Conservation (phyloP, 1,140 invertebrate genomes). For the Cyclargus thomasi region DNA sequence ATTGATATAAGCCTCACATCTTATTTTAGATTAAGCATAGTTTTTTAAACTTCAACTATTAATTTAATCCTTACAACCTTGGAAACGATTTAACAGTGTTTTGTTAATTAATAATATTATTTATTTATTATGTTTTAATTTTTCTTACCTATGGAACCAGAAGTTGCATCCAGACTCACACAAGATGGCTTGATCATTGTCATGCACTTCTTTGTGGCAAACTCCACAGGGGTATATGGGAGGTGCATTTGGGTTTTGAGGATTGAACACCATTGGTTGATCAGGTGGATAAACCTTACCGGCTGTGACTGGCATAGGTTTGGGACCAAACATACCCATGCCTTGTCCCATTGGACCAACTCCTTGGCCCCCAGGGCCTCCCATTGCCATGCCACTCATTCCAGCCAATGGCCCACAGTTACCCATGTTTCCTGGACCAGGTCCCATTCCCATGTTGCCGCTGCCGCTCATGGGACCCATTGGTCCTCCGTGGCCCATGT, state of each 20-base stretch:
- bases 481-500: slow-evolving; percentile 72
- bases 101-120: too few relatives aligned
- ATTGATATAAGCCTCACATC: too few relatives aligned
- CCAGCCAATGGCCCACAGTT: slow-evolving; percentile 76
- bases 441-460: slow-evolving; percentile 75
- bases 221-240: slow-evolving; percentile 97
- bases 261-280: slow-evolving; percentile 98
- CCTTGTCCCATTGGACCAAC: slow-evolving; percentile 78
- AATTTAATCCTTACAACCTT: too few relatives aligned
- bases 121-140: not conserved
- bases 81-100: too few relatives aligned
- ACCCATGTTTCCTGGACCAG: slow-evolving; percentile 76
- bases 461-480: slow-evolving; percentile 71
- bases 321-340: slow-evolving; percentile 79
- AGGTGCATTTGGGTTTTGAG: slow-evolving; percentile 97
- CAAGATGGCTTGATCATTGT: slow-evolving; percentile 98
- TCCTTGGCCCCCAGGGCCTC: slow-evolving; percentile 76
- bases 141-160: slow-evolving; percentile 94
- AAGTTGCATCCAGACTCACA: slow-evolving; percentile 99
- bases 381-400: slow-evolving; percentile 79
- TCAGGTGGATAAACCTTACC: slow-evolving; percentile 96
- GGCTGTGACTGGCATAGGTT: slow-evolving; percentile 91
- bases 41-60: too few relatives aligned
- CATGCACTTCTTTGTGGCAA: slow-evolving; percentile 98
- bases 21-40: too few relatives aligned